Conservation (phyloP, 2,113 vertebrate species). For the Sorex fumeus region DNA sequence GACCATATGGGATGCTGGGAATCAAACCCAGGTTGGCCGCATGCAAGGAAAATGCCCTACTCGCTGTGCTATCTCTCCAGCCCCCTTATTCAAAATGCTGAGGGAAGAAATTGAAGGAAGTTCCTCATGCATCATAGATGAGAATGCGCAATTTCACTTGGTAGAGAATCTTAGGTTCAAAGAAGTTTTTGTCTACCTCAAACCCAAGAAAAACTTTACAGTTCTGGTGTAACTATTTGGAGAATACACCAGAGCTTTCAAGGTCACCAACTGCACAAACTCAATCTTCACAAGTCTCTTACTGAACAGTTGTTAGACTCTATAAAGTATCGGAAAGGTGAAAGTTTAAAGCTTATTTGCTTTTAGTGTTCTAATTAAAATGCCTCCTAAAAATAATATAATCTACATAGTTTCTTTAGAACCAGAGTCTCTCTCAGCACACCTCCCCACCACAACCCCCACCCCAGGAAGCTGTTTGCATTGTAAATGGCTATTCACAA, state of each 20-base stretch:
- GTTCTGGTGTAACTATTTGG: neutral
- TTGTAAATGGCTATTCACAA: constrained; percentile 8
- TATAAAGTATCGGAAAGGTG: neutral
- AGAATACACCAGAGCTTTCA: constrained; percentile 13
- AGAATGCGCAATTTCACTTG: neutral
- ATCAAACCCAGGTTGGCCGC: too few relatives aligned
- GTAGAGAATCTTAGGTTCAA: neutral
- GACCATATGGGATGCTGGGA: too few relatives aligned
- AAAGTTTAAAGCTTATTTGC: neutral
- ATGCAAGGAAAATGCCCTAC: too few relatives aligned
- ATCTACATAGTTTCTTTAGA: constrained; percentile 29
- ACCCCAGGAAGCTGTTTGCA: neutral
- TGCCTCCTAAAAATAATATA: constrained; percentile 43
- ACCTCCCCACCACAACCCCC: neutral
- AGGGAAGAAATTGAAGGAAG: constrained; percentile 14
- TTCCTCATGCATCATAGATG: neutral
- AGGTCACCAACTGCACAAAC: neutral
- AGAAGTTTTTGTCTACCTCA: neutral
- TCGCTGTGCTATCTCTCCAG: too few relatives aligned
- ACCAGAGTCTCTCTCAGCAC: neutral
- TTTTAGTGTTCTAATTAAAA: constrained; percentile 41
- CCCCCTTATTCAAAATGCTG: neutral
- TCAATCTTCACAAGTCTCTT: neutral
- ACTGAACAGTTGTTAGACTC: constrained; percentile 1
- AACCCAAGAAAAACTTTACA: neutral